Conservation (phyloP, 2,888 invertebrate genomes). For the Ormyrus nitidulus region DNA sequence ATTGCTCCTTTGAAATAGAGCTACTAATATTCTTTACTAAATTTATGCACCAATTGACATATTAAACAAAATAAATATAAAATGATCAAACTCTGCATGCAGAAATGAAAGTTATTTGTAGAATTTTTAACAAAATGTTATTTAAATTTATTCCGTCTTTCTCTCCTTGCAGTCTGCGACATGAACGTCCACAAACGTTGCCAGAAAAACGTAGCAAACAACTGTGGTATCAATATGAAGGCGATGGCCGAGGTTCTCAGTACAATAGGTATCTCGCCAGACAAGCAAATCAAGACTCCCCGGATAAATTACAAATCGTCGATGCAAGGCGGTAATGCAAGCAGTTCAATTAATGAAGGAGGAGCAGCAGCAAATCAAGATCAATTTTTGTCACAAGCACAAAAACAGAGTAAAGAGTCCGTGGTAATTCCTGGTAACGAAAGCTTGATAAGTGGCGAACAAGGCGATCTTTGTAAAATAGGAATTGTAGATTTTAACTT, state of each 20-base stretch:
- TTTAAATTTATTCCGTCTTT: too few species aligned
- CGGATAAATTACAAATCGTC: conserved; percentile 67
- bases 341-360: conserved; percentile 29
- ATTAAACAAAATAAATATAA: not conserved
- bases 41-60: not conserved
- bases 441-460: conserved; percentile 45
- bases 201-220: conserved; percentile 99
- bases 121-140: too few species aligned
- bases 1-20: not conserved
- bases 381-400: conserved; percentile 41
- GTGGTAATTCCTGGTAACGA: conserved; percentile 48
- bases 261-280: conserved; percentile 93
- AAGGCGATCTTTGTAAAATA: conserved; percentile 77
- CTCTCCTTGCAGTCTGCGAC: conserved; percentile 84
- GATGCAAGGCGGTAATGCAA: conserved; percentile 46
- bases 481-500: conserved; percentile 94
- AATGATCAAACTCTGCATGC: not conserved
- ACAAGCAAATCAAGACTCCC: conserved; percentile 81
- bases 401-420: conserved; percentile 51
- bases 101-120: too few species aligned
- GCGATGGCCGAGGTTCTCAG: conserved; percentile 95
- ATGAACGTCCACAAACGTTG: conserved; percentile 99
- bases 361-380: conserved; percentile 22
- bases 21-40: not conserved
- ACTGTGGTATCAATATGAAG: conserved; percentile 98